A percentile compares a stretch with the other conserved stretches of the same genome.
phyloP scores from a whole-genome alignment of 2,888 invertebrate genomes.

The Macroteleia sp. region DNA sequence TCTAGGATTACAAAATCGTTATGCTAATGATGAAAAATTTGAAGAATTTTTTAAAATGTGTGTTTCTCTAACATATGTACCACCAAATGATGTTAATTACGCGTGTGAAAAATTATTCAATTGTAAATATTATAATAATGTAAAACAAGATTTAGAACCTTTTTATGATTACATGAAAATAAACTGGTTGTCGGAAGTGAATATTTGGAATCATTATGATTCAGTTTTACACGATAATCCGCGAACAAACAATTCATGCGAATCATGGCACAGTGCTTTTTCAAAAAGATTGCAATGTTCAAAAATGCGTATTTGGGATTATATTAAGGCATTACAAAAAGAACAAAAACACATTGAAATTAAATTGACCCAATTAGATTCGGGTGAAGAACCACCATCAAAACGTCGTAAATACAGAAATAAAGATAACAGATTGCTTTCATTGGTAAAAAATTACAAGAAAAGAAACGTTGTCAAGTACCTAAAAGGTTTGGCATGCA shows the following conservation, averaged over 20 bases:
- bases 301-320: background rate
- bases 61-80: background rate
- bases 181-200: background rate
- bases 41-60: constrained; percentile 4
- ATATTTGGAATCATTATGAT: constrained; percentile 10
- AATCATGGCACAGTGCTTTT: constrained; percentile 18
- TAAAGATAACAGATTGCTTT: no score
- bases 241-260: constrained; percentile 8
- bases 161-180: background rate
- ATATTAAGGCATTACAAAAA: background rate
- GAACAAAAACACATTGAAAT: constrained; percentile 1
- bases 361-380: background rate
- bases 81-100: background rate
- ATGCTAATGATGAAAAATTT: background rate
- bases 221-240: constrained; percentile 1
- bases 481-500: no score
- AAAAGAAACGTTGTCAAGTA: no score
- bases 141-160: background rate
- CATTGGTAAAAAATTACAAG: no score
- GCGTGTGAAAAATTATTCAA: background rate
- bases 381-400: no score
- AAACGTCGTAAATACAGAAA: no score
- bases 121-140: background rate
- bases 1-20: background rate
- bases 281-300: background rate